A percentile compares a stretch with the other conserved stretches of the same genome.
phyloP scores from a whole-genome alignment of 2,888 invertebrate genomes.

The Colostygia pectinataria region DNA sequence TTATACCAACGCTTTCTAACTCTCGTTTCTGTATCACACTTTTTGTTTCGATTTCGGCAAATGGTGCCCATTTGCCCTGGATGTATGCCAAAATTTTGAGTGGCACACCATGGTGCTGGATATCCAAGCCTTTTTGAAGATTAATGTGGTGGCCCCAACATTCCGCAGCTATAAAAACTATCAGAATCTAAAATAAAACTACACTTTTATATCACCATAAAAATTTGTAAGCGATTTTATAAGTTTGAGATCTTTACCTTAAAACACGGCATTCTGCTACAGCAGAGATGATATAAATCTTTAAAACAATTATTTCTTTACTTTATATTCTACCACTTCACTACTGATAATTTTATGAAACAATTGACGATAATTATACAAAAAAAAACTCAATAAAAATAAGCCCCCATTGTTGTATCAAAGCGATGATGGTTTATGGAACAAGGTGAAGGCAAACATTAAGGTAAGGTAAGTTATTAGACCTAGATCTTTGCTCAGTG shows the following conservation, averaged over 20 bases:
- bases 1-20: constrained; percentile 8
- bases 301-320: constrained; percentile 22
- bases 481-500: not conserved
- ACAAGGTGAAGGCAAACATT: constrained; percentile 13
- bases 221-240: not conserved
- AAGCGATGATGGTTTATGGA: constrained; percentile 6
- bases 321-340: constrained; percentile 33
- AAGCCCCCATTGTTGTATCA: constrained; percentile 27
- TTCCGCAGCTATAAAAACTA: constrained; percentile 8
- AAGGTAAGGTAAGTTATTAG: not conserved
- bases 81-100: constrained; percentile 50
- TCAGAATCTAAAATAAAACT: constrained; percentile 18
- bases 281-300: constrained; percentile 32
- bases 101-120: constrained; percentile 36
- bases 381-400: constrained; percentile 28
- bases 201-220: not conserved
- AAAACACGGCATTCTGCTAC: constrained; percentile 37
- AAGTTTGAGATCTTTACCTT: constrained; percentile 17
- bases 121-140: constrained; percentile 15
- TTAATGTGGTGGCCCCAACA: constrained; percentile 38
- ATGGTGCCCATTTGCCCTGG: constrained; percentile 56
- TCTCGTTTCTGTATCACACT: constrained; percentile 38
- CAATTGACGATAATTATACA: constrained; percentile 23
- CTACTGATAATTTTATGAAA: constrained; percentile 24
- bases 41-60: constrained; percentile 47